Base-by-base conservation (phyloP, 1,140 invertebrate genomes). In the Drosophila auraria region DNA sequence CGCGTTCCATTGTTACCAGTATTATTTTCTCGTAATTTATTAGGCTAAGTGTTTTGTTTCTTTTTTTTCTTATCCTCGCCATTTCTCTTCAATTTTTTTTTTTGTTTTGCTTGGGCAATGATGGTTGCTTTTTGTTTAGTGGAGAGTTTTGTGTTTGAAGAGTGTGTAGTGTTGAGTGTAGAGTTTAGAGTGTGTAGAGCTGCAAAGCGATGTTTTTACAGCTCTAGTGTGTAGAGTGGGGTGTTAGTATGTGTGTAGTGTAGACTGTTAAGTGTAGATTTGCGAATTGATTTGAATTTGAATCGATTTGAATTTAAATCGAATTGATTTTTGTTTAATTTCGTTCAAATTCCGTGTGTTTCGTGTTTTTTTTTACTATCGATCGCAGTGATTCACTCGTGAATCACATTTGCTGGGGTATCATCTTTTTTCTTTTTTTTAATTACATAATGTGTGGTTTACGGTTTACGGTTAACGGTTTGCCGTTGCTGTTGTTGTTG, bases 11-110 rank as follows among this genome's bases (percentile, higher is more conserved):
- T 68, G 51, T 57, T 58, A 75, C 38, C 49, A 71, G 61, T 62
- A 80, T 81, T 58, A 63, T 78, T 78, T 56, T 70, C 54, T 56
- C 25, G 59, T 79, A 72, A 79, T 79, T 79, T 86, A 81, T 87
- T 87, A 87, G 79, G 80, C 83, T 87, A 87, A 83, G 72, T 87
- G 71, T 87, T 76, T 62, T 58, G 40, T 58, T 72, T 76, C 5
- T 47, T 44, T 83, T 3, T 30, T 30, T 70, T 40, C 20, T 25
- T 17, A 33, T 51, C 25, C 15, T 60, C 14, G 15, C 25, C n/a
- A 40, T 27, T 42, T 27, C 25, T 33, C n/a, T 44, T 49, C 3
- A 14, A 9, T 30, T 30, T 23, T 38, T 27, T 14, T 12, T 50
- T 5, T 36, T 40, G 36, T 51, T 38, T 11, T 49, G 33, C 36